Base-by-base conservation (phyloP, 2,797 vertebrate species). In the Psittacula echo region DNA sequence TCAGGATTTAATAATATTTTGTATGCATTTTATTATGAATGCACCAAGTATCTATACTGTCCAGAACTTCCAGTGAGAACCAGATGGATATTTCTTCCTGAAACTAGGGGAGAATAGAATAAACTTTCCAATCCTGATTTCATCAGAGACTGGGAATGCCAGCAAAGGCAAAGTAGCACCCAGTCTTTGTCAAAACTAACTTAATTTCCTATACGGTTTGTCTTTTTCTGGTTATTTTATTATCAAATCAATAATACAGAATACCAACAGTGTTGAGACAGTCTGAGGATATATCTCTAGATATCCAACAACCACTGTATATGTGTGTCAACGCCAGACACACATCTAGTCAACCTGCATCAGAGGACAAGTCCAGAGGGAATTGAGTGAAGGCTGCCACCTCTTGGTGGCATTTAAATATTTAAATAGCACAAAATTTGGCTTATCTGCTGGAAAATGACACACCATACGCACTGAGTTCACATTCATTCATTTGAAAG, bases 331-430 rank as follows among this genome's bases (percentile, higher is more conserved):
- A 42, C 32, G 44, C 11, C 45, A 67, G 53, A 14, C 21, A 26
- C 24, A 8, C n/a, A 53, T 30, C 70, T 76, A 54, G 73, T 32
- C 85, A 84, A 34, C 10, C 13, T 72, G 10, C 30, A n/a, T 5
- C 24, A 83, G 29, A 71, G n/a, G 62, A 37, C 24, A 65, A 74
- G 53, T 44, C 73, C 47, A 41, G 51, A 91, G 80, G 90, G 80
- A 93, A 42, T 11, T 45, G 58, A 77, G 79, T 83, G 87, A 91
- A 94, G 80, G 47, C 64, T 95, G 92, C 86, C 88, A 93, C 83
- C 90, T 96, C 85, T 94, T 60, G 86, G 83, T 79, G 54, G n/a
- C n/a, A 37, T 60, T 60, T 37, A 37, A 37, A 60, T 60, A 94
- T 64, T 50, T 84, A 72, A 94, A 82, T 11, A 88, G 32, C 79